A percentile compares a stretch with the other conserved stretches of the same genome.
Conservation (phyloP, 2,888 invertebrate species). For the Mantis religiosa region DNA sequence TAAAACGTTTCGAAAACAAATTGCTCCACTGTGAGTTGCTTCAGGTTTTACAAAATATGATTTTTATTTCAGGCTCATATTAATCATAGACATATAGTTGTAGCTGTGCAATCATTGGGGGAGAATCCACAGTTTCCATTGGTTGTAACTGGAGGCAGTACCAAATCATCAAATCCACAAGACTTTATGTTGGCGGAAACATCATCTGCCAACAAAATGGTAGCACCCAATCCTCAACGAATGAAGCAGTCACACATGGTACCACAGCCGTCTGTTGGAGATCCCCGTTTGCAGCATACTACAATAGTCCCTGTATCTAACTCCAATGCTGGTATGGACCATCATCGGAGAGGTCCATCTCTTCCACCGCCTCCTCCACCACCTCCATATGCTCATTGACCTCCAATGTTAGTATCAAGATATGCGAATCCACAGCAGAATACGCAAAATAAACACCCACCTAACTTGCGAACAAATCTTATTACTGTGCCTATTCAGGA, state of each 20-base stretch:
- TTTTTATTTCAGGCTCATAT: slow-evolving; percentile 75
- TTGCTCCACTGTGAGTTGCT: no score
- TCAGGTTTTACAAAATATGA: no score
- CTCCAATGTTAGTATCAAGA: slow-evolving; percentile 20
- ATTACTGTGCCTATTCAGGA: slow-evolving; percentile 86
- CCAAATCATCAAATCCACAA: slow-evolving; percentile 18
- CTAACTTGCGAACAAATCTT: slow-evolving; percentile 61
- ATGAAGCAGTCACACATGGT: slow-evolving; percentile 23
- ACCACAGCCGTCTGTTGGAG: slow-evolving; percentile 24
- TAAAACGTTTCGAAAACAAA: no score
- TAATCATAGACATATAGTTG: slow-evolving; percentile 74
- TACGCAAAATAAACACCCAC: slow-evolving; percentile 36
- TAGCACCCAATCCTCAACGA: slow-evolving; percentile 17
- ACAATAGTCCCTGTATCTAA: slow-evolving; percentile 12
- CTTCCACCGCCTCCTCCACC: slow-evolving; percentile 42
- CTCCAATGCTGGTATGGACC: not conserved
- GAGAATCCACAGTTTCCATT: slow-evolving; percentile 26
- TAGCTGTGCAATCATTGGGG: slow-evolving; percentile 38
- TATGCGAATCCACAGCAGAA: slow-evolving; percentile 41
- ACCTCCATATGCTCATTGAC: slow-evolving; percentile 42
- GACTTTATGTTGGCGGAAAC: slow-evolving; percentile 7
- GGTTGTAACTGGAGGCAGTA: slow-evolving; percentile 36
- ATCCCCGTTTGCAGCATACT: slow-evolving; percentile 28
- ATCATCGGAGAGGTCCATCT: slow-evolving; percentile 21
- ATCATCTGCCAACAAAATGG: slow-evolving; percentile 9